These are phyloP conservation scores for Otus sunia DNA, from an alignment of 2,113 vertebrate genomes.

Conservation along the genomic window DNA sequence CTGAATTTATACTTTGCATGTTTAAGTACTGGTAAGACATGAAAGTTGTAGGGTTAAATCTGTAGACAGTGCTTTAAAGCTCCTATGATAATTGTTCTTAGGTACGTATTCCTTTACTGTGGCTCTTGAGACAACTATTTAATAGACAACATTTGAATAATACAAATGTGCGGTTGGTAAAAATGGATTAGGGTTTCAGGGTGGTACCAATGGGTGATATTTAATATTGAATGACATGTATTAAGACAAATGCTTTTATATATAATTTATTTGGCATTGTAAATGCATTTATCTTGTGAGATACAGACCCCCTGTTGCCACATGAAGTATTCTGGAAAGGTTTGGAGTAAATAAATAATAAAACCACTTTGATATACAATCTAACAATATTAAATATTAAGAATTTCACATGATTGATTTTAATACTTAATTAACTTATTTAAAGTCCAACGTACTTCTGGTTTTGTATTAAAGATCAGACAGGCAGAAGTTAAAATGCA, in stretches of 20 bases:
- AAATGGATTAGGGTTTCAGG: slow-evolving; percentile 77
- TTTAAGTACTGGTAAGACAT: slow-evolving; percentile 57
- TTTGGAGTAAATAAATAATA: slow-evolving; percentile 87
- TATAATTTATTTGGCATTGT: slow-evolving; percentile 85
- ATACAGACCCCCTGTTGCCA: slow-evolving; percentile 80
- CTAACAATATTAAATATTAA: slow-evolving; percentile 89
- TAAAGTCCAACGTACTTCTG: slow-evolving; percentile 69
- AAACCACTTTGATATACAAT: slow-evolving; percentile 83
- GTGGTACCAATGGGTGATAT: slow-evolving; percentile 78
- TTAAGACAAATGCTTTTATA: slow-evolving; percentile 86
- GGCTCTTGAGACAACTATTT: slow-evolving; percentile 63
- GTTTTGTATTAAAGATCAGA: slow-evolving; percentile 68
- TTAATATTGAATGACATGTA: slow-evolving; percentile 86
- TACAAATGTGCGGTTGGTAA: slow-evolving; percentile 73
- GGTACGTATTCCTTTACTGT: slow-evolving; percentile 52
- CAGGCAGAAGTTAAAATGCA: slow-evolving; percentile 55
- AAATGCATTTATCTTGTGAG: slow-evolving; percentile 84
- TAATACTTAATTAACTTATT: slow-evolving; percentile 83
- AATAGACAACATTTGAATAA: slow-evolving; percentile 74
- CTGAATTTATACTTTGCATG: slow-evolving; percentile 35
- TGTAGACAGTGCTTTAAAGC: slow-evolving; percentile 61
- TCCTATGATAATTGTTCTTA: slow-evolving; percentile 58
- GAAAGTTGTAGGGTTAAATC: slow-evolving; percentile 59
- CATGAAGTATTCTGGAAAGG: slow-evolving; percentile 79
- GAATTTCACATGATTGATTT: slow-evolving; percentile 81